phyloP scores from a whole-genome alignment of 2,113 vertebrate species.

The Butastur rufipennis region DNA sequence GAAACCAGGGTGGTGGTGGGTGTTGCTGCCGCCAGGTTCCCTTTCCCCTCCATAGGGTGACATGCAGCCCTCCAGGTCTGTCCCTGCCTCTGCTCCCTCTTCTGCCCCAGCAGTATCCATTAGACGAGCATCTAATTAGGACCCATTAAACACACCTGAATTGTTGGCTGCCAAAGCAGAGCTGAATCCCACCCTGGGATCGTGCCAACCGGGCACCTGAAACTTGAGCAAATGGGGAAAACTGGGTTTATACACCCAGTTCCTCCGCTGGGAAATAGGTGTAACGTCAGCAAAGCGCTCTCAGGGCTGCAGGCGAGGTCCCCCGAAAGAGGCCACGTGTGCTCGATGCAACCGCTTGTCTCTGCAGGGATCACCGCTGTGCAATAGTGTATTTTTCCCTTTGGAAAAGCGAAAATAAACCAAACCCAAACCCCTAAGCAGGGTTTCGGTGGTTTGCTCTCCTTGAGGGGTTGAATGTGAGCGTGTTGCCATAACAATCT shows the following conservation, averaged over 20 bases:
- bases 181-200: not conserved
- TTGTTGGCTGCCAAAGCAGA: not conserved
- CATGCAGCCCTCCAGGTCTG: not conserved
- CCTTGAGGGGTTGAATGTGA: not conserved
- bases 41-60: not conserved
- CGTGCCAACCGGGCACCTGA: fast-evolving
- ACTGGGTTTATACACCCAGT: not conserved
- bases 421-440: not conserved
- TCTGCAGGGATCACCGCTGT: not conserved
- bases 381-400: not conserved
- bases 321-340: not conserved
- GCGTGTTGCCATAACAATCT: not conserved
- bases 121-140: not conserved
- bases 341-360: not conserved
- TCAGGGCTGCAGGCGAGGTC: not conserved
- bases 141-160: not conserved
- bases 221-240: not conserved
- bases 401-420: not conserved
- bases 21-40: not conserved
- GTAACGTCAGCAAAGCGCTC: fast-evolving
- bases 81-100: not conserved
- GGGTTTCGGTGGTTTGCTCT: not conserved
- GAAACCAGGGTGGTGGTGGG: not conserved
- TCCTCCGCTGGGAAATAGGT: not conserved
- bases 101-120: not conserved